Conservation (phyloP, 2,113 vertebrate genomes). For the Cinclus mexicanus region DNA sequence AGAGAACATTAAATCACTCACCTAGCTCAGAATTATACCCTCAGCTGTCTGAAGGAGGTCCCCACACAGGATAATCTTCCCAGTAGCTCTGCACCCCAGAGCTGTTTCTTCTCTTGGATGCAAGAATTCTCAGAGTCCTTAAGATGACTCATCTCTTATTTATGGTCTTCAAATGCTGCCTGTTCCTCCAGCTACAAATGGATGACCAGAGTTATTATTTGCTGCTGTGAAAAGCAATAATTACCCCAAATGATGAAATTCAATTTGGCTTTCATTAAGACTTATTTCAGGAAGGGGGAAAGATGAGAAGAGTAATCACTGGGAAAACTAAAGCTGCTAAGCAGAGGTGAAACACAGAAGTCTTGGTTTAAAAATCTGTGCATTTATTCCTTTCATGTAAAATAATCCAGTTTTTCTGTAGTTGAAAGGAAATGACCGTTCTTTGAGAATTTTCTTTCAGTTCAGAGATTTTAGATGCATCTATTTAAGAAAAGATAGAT, state of each 20-base stretch:
- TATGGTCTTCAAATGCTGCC: background rate
- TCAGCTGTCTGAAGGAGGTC: background rate
- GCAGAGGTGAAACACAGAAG: background rate
- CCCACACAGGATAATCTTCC: background rate
- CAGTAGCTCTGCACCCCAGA: background rate
- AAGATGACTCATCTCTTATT: conserved; percentile 25
- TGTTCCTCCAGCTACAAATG: conserved; percentile 3
- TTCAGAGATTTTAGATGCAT: background rate
- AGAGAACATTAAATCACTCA: background rate
- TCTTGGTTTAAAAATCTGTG: background rate
- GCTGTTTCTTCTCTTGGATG: background rate
- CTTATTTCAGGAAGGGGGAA: background rate
- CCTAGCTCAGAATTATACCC: background rate
- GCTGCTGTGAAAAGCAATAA: conserved; percentile 21
- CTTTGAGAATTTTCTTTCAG: background rate
- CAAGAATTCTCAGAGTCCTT: background rate
- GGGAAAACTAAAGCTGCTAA: background rate
- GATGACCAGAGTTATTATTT: conserved; percentile 39
- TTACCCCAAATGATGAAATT: conserved; percentile 41
- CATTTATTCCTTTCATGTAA: background rate
- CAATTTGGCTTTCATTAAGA: conserved; percentile 38
- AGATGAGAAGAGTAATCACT: background rate
- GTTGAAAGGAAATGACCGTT: background rate
- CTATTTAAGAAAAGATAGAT: background rate
- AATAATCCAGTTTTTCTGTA: background rate